phyloP scores from a whole-genome alignment of 2,113 vertebrate genomes.

The Dipodomys merriami region DNA sequence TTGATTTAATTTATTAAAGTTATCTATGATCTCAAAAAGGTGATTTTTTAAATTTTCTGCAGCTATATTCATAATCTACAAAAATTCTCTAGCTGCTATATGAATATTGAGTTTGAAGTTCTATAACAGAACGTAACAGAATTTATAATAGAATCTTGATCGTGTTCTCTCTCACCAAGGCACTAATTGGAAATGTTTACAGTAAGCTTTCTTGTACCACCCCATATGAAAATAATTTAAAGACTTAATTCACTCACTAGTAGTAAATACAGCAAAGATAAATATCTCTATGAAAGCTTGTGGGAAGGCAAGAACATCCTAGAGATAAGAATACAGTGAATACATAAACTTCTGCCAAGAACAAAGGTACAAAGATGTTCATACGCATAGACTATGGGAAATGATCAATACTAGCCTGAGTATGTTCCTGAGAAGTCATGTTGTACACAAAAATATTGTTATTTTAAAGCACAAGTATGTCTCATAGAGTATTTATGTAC shows the following conservation, averaged over 20 bases:
- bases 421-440: slow-evolving; percentile 14
- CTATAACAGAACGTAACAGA: background rate
- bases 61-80: background rate
- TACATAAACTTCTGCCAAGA: slow-evolving; percentile 30
- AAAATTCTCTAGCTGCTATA: background rate
- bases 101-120: slow-evolving; percentile 16
- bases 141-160: slow-evolving; percentile 32
- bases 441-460: background rate
- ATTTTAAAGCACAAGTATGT: slow-evolving; percentile 35
- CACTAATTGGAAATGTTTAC: slow-evolving; percentile 19
- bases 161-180: background rate
- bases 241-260: slow-evolving; percentile 6
- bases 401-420: slow-evolving; percentile 24
- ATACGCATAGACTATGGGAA: slow-evolving; percentile 5
- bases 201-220: slow-evolving; percentile 1
- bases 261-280: slow-evolving; percentile 33
- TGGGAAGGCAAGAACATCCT: background rate
- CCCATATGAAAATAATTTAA: slow-evolving; percentile 6
- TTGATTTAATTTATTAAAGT: slow-evolving; percentile 37
- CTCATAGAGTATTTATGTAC: background rate
- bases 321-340: background rate
- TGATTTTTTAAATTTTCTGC: slow-evolving; percentile 32
- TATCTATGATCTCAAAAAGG: background rate
- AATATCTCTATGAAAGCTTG: background rate
- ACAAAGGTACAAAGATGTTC: background rate